Evolutionary conservation across 2,113 vertebrate genomes (phyloP).

Genomic region (Lampris megalopsis): DNA sequence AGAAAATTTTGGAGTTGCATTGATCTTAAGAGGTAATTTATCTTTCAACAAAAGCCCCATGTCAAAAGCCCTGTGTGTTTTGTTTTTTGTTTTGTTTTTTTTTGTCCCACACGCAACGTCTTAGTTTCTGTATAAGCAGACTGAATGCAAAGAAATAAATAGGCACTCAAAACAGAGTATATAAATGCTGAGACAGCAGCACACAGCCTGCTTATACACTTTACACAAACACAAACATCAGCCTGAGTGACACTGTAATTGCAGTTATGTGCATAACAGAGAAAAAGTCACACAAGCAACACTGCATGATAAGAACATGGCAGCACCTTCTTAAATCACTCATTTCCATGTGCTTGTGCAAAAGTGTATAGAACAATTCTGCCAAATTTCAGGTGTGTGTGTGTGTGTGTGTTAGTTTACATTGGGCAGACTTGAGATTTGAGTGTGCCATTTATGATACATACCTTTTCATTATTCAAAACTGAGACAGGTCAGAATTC

Average conservation of each 20-base stretch:
- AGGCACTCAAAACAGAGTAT: neutral
- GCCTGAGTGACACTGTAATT: conserved; percentile 48
- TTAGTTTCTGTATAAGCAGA: neutral
- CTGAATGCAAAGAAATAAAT: neutral
- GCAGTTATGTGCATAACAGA: conserved; percentile 54
- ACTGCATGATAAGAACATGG: conserved; percentile 31
- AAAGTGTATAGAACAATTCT: neutral
- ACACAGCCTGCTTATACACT: neutral
- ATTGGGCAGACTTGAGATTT: neutral
- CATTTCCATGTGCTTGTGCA: no score
- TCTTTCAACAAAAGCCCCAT: neutral
- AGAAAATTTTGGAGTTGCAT: no score
- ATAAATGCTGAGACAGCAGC: neutral
- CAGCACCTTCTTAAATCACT: neutral
- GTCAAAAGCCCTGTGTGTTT: neutral
- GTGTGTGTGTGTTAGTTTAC: neutral
- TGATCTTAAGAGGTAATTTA: no score
- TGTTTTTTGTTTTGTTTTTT: no score
- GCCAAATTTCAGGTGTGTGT: neutral
- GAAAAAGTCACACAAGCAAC: conserved; percentile 44
- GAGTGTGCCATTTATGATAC: no score
- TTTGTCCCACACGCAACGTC: no score
- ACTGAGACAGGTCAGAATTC: no score
- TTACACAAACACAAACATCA: conserved; percentile 10
- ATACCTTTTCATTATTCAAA: no score